Evolutionary conservation across 1,140 invertebrate genomes (phyloP).

Genomic region (Formica selysi): DNA sequence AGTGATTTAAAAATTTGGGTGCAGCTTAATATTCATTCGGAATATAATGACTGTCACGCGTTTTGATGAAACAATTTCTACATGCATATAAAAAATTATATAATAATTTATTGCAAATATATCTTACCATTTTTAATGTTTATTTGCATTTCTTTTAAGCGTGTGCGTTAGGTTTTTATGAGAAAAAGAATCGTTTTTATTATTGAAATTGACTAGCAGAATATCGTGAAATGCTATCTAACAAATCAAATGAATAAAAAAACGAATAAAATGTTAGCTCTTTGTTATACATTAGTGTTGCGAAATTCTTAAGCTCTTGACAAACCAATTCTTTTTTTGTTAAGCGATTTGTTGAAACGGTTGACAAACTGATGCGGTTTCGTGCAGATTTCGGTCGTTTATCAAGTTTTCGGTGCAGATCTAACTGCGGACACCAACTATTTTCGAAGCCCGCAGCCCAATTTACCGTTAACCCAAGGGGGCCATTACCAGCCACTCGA

Average conservation of each 20-base stretch:
- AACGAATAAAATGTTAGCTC: not conserved
- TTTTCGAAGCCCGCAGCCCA: constrained; percentile 67
- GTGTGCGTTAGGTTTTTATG: not conserved
- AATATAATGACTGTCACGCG: not conserved
- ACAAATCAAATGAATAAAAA: not conserved
- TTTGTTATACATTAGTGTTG: not conserved
- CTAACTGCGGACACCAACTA: constrained; percentile 57
- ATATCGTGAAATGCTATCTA: not conserved
- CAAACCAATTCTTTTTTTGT: not conserved
- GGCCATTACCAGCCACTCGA: constrained; percentile 75
- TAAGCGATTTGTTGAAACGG: constrained; percentile 18
- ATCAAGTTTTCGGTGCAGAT: constrained; percentile 65
- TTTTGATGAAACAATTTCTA: not conserved
- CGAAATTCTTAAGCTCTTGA: not conserved
- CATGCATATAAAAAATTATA: not conserved
- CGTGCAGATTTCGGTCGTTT: constrained; percentile 60
- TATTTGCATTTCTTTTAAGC: not conserved
- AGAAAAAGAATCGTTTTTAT: not conserved
- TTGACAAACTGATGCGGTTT: constrained; percentile 54
- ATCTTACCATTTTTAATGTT: not conserved
- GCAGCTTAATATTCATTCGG: not conserved
- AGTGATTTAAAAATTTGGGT: not conserved
- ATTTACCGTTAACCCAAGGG: constrained; percentile 71
- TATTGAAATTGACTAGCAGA: not conserved
- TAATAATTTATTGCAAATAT: not conserved